phyloP scores from a whole-genome alignment of 2,888 invertebrate genomes.

The Allygus modestus region DNA sequence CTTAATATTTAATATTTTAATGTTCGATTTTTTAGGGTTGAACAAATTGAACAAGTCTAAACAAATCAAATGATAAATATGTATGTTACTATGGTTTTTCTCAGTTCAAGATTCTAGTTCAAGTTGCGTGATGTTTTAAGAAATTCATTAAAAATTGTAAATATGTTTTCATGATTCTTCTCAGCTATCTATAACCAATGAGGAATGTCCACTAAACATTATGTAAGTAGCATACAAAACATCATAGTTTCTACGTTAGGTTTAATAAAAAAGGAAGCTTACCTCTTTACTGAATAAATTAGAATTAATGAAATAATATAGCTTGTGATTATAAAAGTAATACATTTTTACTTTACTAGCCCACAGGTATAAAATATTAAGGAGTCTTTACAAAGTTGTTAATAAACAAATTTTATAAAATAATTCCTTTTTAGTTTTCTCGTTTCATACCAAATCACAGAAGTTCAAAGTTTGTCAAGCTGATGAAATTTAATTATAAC shows the following conservation, averaged over 20 bases:
- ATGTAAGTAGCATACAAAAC: conserved; percentile 2
- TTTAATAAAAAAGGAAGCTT: no score
- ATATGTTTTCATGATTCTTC: not conserved
- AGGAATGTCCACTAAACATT: conserved; percentile 20
- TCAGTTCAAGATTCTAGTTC: conserved; percentile 24
- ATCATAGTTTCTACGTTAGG: no score
- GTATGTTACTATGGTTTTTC: conserved; percentile 8
- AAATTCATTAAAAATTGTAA: not conserved
- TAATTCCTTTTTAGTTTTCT: conserved; percentile 48
- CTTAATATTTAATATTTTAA: no score
- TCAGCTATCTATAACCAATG: not conserved
- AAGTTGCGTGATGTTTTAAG: not conserved
- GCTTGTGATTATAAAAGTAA: not conserved
- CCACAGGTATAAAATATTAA: conserved; percentile 20
- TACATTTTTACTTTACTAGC: conserved; percentile 6
- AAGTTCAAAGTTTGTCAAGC: conserved; percentile 58
- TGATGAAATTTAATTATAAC: conserved; percentile 55
- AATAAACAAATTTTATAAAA: conserved; percentile 47
- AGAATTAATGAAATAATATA: not conserved
- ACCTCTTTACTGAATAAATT: no score
- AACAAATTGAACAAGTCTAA: no score
- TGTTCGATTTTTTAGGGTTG: no score
- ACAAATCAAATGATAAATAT: not conserved
- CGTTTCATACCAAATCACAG: conserved; percentile 44
- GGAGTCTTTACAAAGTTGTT: not conserved